Percentiles rank a stretch among this genome's conserved stretches.
phyloP scores from a whole-genome alignment of 2,888 invertebrate species.

The Lycaena phlaeas region DNA sequence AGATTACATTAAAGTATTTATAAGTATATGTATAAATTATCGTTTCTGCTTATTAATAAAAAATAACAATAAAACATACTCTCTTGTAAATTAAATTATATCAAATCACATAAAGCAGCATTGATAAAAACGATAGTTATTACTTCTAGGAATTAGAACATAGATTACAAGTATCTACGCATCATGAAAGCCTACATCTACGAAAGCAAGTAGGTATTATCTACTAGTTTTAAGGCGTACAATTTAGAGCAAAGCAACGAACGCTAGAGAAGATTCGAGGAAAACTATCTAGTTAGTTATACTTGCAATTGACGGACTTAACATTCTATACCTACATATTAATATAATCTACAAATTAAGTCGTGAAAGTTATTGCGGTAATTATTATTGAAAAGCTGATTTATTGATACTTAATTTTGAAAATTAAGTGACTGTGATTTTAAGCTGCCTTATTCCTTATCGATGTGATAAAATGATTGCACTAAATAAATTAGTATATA shows the following conservation, averaged over 20 bases:
- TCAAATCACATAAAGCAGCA: not conserved
- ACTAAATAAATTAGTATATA: slow-evolving; percentile 2
- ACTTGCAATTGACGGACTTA: slow-evolving; percentile 63
- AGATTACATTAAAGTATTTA: not conserved
- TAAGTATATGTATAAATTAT: not conserved
- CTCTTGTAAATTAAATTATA: not conserved
- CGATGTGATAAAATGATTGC: slow-evolving; percentile 1
- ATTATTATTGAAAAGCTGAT: not conserved
- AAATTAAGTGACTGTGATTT: not conserved
- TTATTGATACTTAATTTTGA: not conserved
- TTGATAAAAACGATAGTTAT: not conserved
- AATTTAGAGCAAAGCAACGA: slow-evolving; percentile 48
- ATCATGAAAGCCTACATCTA: slow-evolving; percentile 38
- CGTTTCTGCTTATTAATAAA: not conserved
- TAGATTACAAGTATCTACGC: slow-evolving; percentile 15
- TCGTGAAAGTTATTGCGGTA: slow-evolving; percentile 2
- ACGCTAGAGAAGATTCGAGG: slow-evolving; percentile 34
- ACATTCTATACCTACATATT: slow-evolving; percentile 43
- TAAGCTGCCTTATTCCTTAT: not conserved
- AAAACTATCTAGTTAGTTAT: slow-evolving; percentile 30
- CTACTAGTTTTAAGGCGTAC: slow-evolving; percentile 30
- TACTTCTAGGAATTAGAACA: slow-evolving; percentile 1
- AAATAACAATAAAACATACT: not conserved
- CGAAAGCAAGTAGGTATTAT: slow-evolving; percentile 37
- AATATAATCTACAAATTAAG: slow-evolving; percentile 12